Evolutionary conservation across 1,140 invertebrate species (phyloP), one percentile per base, ranked within the genome.

Genomic region (Drosophila subobscura): DNA sequence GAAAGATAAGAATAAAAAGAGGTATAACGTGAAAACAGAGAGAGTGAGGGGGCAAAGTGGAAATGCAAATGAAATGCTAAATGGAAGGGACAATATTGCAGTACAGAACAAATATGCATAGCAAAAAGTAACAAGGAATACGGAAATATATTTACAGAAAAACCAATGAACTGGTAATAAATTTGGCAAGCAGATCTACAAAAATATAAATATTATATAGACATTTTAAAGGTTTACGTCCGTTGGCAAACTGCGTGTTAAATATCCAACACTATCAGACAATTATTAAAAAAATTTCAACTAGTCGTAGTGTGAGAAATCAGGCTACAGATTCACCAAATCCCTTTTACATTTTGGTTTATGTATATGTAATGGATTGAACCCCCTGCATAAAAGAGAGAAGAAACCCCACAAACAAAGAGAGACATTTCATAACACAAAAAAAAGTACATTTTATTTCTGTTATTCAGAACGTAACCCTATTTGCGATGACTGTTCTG

Each of bases 401-500:
- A 12, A 12, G 12, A 37, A 33, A 10, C 10, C 29, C 5, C 8
- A 33, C 10, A 10, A 10, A 37, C 1, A 12, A 33, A 2, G 41
- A 52, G 23, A 29, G 55, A 51, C n/a, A 59, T 47, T 29, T 47
- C 14, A 55, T 12, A 12, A 10, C 10, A 33, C 1, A 12, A 12
- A 49, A 44, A 37, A 33, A 29, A 16, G 7, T 20, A 45, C 25
- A 27, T 59, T 67, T 76, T 85, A 73, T 80, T 66, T 51, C 27
- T 53, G 58, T 29, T 67, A 78, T 88, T 77, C 68, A 60, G 81
- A 86, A 86, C 81, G 83, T 78, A 86, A 86, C 83, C 73, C 77
- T 79, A 72, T 84, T 79, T 51, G 61, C 66, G 49, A 29, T 74
- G 60, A 61, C 47, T 65, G 52, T 53, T 52, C 40, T 57, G 46